Evolutionary conservation across 2,888 invertebrate genomes (phyloP).

Genomic region (Pyrrhia umbra): DNA sequence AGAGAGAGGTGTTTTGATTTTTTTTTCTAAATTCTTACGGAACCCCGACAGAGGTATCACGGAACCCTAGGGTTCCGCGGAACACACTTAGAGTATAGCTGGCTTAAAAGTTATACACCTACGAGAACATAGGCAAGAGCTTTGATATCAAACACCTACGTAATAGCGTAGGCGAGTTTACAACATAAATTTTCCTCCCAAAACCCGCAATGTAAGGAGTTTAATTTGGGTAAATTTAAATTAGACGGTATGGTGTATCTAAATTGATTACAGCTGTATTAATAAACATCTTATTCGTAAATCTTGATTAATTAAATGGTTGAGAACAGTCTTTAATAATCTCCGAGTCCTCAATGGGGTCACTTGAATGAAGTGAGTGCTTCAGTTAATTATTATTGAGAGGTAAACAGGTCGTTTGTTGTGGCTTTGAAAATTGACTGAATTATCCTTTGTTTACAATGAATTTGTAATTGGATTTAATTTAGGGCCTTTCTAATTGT

Average conservation of each 20-base stretch:
- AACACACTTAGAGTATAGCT: no score
- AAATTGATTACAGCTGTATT: conserved; percentile 27
- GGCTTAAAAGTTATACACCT: neutral
- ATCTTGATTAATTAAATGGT: conserved; percentile 62
- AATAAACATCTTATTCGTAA: conserved; percentile 26
- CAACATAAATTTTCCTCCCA: conserved; percentile 4
- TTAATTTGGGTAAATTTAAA: conserved; percentile 15
- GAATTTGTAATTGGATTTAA: conserved; percentile 42
- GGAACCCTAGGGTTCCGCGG: no score
- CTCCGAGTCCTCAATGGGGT: conserved; percentile 54
- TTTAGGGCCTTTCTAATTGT: no score
- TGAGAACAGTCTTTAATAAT: conserved; percentile 62
- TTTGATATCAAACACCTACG: neutral
- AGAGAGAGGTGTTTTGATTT: no score
- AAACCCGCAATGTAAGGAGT: neutral
- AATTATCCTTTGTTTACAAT: conserved; percentile 51
- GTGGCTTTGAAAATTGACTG: conserved; percentile 55
- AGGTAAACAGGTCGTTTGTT: conserved; percentile 49
- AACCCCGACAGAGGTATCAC: no score
- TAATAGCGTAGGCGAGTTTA: neutral
- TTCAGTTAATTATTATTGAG: conserved; percentile 64
- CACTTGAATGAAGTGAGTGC: conserved; percentile 57
- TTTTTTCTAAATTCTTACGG: no score
- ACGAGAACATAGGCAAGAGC: neutral
- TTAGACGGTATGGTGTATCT: conserved; percentile 2